Base-by-base conservation (phyloP, 2,797 vertebrate species). In the Enteromius radiatus region DNA sequence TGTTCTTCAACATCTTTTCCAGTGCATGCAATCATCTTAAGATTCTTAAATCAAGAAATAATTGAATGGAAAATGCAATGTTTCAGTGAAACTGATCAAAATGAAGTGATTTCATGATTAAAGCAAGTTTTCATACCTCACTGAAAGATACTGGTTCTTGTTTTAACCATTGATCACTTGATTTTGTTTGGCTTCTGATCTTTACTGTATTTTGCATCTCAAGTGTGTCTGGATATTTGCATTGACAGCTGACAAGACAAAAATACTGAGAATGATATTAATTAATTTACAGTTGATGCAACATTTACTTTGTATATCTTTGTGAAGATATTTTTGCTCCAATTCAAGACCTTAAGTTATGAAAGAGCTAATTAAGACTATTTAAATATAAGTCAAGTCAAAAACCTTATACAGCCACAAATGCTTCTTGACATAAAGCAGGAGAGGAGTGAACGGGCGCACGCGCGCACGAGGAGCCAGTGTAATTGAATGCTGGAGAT, bases 401-500 rank as follows among this genome's bases (percentile, higher is more conserved):
- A 41, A n/a, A 76, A 26, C 70, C 70, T 31, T n/a, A 21, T 21
- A 45, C 23, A 47, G 41, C 41, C 68, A 70, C 41, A 52, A 21
- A 74, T 26, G 52, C n/a, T 2, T 56, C 59, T 31, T 23, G 76
- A 49, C 59, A 76, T 8, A 7, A 64, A 65, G 76, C 76, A 31
- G 23, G 41, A 4, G 10, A 31, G 56, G 9, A 14, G 26, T 10
- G 28, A 41, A 26, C 65, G 68, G 33, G 64, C 64, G 1, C 4
- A 4, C 7, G 5, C 10, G 26, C 49, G 49, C 21, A 54, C 0
- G 23, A 14, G 21, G 47, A 56, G 26, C 43, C 59, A 12, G 54
- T 56, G 56, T 52, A 64, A 73, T 49, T 71, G 64, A 71, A 52
- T 59, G 65, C 49, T 80, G 78, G 78, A 74, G 56, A 63, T 38